phyloP scores from a whole-genome alignment of 1,140 invertebrate genomes.

The Cotesia glomerata region DNA sequence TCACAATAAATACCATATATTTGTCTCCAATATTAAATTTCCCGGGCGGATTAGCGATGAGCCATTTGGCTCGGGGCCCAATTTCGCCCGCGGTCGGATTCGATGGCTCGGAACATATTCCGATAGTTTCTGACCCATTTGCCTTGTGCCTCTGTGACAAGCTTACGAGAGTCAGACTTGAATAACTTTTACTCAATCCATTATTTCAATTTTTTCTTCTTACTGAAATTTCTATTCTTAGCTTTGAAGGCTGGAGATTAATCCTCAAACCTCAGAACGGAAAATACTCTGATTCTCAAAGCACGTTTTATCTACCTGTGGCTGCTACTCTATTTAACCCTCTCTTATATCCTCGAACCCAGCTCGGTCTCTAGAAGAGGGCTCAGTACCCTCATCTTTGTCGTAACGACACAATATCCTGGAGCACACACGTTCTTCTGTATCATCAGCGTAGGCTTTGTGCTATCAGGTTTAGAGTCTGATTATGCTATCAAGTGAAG shows the following conservation, averaged over 20 bases:
- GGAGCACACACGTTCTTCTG: constrained; percentile 19
- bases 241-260: too few relatives aligned
- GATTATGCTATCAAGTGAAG: constrained; percentile 18
- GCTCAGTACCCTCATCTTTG: background rate
- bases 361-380: too few relatives aligned
- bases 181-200: too few relatives aligned
- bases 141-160: constrained; percentile 47
- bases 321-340: background rate
- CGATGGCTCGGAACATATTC: constrained; percentile 49
- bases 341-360: too few relatives aligned
- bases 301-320: constrained; percentile 15
- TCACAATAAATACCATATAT: constrained; percentile 32
- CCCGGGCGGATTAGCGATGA: background rate
- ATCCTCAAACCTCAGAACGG: background rate
- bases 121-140: constrained; percentile 60
- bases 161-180: too few relatives aligned
- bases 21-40: constrained; percentile 34
- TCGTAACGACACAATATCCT: constrained; percentile 12
- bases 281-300: constrained; percentile 11
- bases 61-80: constrained; percentile 37
- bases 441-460: constrained; percentile 26
- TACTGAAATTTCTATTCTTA: too few relatives aligned
- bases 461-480: constrained; percentile 11
- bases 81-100: constrained; percentile 47
- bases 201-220: too few relatives aligned